These are phyloP conservation scores for Siniperca undulata DNA, from an alignment of 2,797 vertebrate genomes.

Conservation along the genomic window DNA sequence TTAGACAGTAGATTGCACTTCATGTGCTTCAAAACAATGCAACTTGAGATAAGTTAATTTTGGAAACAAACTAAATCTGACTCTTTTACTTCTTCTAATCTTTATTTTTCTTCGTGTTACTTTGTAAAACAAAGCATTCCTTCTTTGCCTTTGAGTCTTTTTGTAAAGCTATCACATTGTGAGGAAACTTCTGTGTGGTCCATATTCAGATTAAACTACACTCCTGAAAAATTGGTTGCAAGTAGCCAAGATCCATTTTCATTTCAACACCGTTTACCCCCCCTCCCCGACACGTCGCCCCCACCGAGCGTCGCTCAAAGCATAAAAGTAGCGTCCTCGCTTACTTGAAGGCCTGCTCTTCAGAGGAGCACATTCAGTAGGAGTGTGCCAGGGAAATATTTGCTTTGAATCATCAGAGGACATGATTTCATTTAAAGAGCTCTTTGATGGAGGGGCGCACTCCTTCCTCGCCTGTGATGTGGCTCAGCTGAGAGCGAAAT, in stretches of 20 bases:
- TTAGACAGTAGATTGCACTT: not conserved
- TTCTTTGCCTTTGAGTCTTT: not conserved
- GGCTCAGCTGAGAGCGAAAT: conserved; percentile 75
- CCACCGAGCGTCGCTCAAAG: conserved; percentile 37
- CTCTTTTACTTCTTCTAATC: not conserved
- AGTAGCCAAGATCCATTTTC: conserved; percentile 57
- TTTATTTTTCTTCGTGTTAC: not conserved
- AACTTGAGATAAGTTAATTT: not conserved
- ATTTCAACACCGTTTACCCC: conserved; percentile 53
- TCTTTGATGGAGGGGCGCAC: conserved; percentile 74
- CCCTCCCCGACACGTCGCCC: conserved; percentile 12
- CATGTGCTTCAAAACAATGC: not conserved
- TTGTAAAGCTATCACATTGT: not conserved
- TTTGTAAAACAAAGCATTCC: not conserved
- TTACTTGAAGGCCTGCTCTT: conserved; percentile 66
- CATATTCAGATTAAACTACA: not conserved
- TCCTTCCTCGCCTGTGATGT: conserved; percentile 73
- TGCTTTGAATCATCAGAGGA: conserved; percentile 81
- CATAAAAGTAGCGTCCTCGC: conserved; percentile 51
- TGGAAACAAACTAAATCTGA: not conserved
- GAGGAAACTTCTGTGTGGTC: conserved; percentile 30
- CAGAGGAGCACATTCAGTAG: conserved; percentile 61
- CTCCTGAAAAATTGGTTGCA: conserved; percentile 39
- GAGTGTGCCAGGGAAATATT: conserved; percentile 74
- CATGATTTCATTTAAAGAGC: conserved; percentile 80